Base-by-base conservation (phyloP, 2,113 vertebrate species). In the Myanophis thanlyinensis region DNA sequence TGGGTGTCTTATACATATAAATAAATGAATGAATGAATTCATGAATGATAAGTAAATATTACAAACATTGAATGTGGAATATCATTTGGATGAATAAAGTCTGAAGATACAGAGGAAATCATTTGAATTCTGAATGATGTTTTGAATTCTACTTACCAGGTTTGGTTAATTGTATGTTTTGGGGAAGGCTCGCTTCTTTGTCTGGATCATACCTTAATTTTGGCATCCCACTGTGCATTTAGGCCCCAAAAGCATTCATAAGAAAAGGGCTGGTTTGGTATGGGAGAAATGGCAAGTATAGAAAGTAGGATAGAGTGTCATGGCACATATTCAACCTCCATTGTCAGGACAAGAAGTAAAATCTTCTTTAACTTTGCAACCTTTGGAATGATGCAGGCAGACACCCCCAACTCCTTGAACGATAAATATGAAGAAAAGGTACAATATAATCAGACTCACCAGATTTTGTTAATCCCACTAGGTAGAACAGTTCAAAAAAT, bases 41-140 rank as follows among this genome's bases (percentile, higher is more conserved):
- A n/a, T n/a, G n/a, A n/a, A n/a, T n/a, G n/a, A n/a, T n/a, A n/a
- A n/a, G n/a, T n/a, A n/a, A n/a, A n/a, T n/a, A 93, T 93, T 95
- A 96, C 95, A 86, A 80, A 85, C 94, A 88, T 59, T 35, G 49
- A 87, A 62, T 62, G 54, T 40, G 54, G 54, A 25, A 87, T 23
- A 87, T 87, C 40, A 54, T 86, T 59, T 35, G 3, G 46, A 87
- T 54, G 22, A 91, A 91, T 91, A 22, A 48, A 87, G 2, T 48
- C 51, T 91, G 44, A 91, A 54, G 85, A 46, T 59, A 44, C 30
- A 59, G 53, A 49, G 47, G 49, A 91, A 15, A 80, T 52, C 25
- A 51, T 53, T 54, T 91, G 22, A 54, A 44, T 91, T 85, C 22
- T 91, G 84, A 87, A 87, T 67, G 15, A 80, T 52, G 35, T 13